Evolutionary conservation across 2,888 invertebrate genomes (phyloP), one percentile per base, ranked within the genome.

Genomic region (Plusia festucae): DNA sequence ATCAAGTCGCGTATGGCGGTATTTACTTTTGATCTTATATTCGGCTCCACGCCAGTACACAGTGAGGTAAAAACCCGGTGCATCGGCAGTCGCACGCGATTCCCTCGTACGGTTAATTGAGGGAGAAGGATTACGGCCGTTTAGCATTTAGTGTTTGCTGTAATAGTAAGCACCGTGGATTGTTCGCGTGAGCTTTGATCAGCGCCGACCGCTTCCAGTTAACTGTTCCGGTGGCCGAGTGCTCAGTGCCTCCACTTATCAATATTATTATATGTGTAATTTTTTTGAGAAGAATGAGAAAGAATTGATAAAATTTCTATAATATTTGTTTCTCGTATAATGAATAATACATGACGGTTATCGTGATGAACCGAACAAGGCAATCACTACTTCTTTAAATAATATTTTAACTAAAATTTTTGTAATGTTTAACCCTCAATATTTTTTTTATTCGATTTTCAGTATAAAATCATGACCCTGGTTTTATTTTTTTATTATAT

Each of bases 61-160:
- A 63, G 58, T 64, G 46, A 51, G 9, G 34, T 30, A 64, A 53
- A 49, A 53, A 49, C 24, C 40, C 11, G 16, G 49, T 11, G 58
- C 24, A 13, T 9, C 30, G 34, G 24, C 32, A n/a, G 46, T 11
- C 52, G 32, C 76, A 62, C 61, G 62, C 76, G 30, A 71, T 16
- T 62, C 59, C 57, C 44, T 8, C 46, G 44, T 16, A 55, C 54
- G 20, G 9, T 30, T 56, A 16, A 49, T 44, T 22, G 34, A 51
- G 68, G 34, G 46, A 20, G 54, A 30, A 13, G 22, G n/a, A 3
- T 30, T 6, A 16, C 24, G 5, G 49, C 44, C 18, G 56, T 2
- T 56, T 53, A 69, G 52, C 58, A 61, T 46, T n/a, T 52, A 70
- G 30, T 53, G n/a, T 76, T 51, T 51, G 60, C 53, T 51, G 60